phyloP scores from a whole-genome alignment of 2,113 vertebrate genomes.

The Dinomys branickii region DNA sequence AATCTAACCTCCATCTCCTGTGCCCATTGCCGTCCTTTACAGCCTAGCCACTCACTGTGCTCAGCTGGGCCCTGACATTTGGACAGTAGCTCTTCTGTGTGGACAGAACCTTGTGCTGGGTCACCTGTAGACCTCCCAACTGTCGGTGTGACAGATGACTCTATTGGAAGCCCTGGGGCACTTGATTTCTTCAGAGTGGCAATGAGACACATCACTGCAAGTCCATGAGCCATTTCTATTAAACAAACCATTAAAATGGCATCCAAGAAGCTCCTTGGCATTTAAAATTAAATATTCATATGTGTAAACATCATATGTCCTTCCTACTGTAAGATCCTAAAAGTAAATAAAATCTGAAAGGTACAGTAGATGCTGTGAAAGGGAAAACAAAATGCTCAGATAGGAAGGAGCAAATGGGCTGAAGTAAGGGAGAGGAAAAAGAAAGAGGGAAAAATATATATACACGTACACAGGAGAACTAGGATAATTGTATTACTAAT shows the following conservation, averaged over 20 bases:
- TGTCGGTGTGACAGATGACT: background rate
- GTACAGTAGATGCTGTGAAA: too few species aligned
- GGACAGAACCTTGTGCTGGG: background rate
- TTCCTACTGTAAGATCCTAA: too few species aligned
- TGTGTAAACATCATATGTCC: too few species aligned
- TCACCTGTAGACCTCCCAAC: background rate
- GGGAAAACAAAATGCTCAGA: too few species aligned
- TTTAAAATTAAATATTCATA: background rate
- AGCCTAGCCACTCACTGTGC: fast-evolving
- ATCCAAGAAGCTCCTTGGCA: background rate
- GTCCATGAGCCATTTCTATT: background rate
- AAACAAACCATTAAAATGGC: background rate
- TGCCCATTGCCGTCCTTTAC: background rate
- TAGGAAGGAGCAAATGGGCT: too few species aligned
- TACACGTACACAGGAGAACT: too few species aligned
- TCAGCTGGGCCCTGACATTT: background rate
- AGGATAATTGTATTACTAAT: too few species aligned
- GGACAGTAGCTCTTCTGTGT: background rate
- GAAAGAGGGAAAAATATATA: too few species aligned
- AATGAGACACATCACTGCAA: background rate
- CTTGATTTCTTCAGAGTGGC: background rate
- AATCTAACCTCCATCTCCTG: background rate
- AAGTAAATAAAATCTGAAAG: too few species aligned
- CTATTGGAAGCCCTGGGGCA: background rate
- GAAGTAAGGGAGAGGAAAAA: too few species aligned